Evolutionary conservation across 2,888 invertebrate genomes (phyloP), one percentile per base, ranked within the genome.

Genomic region (Doris montereyensis): DNA sequence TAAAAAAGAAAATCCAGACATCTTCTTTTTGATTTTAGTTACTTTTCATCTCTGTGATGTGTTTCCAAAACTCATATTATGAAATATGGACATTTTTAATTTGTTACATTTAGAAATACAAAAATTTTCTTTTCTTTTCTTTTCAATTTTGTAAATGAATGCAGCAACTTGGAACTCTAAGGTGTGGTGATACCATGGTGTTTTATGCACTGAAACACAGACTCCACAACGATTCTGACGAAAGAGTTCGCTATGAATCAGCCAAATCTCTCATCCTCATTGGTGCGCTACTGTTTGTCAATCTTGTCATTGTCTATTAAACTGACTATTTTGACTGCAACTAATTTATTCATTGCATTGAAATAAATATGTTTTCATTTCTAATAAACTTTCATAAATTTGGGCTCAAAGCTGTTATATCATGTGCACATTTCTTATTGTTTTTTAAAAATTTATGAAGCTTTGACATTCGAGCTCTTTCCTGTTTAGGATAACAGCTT

Each of bases 141-240:
- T 32, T 24, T 74, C 10, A 34, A 58, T 21, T 26, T 77, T 84
- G 2, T n/a, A n/a, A n/a, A n/a, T n/a, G n/a, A n/a, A n/a, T n/a
- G n/a, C 78, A 88, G 85, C 89, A 90, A 81, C 85, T 90, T 10
- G 90, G 90, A 72, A 52, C 85, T 71, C 81, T 90, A 70, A 76
- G 87, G 1, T 88, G 88, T 85, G 87, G 88, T 4, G 90, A 90
- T 83, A 85, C 89, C 5, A 89, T 89, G 89, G 90, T 90, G 34
- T 84, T 88, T 77, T 88, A 83, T 85, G 88, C 89, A 1, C 84
- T 90, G 35, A 88, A 88, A 77, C 88, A 89, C 57, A 81, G 87
- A 52, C 82, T 89, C 68, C 81, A 85, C 30, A 77, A 82, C 17
- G 90, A 90, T 81, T 84, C 86, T 24, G 87, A 87, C 24, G 81